Base-by-base conservation (phyloP, 2,113 vertebrate genomes). In the Plecturocebus donacophilus region DNA sequence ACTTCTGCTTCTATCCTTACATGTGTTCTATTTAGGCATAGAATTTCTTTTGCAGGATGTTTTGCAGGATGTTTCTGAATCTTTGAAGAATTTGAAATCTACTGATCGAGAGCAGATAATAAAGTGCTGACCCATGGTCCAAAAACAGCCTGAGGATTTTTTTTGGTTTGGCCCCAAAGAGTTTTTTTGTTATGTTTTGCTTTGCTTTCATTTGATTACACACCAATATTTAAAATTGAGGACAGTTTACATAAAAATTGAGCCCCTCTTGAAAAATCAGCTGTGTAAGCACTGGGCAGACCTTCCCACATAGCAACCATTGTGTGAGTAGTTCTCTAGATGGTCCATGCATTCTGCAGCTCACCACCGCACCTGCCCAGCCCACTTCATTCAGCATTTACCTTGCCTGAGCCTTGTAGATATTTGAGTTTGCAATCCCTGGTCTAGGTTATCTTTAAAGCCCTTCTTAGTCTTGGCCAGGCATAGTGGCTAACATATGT, bases 141-240 rank as follows among this genome's bases (percentile, higher is more conserved):
- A 40, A 86, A 97, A 2, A 6, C 27, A 87, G 6, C 35, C 47
- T 81, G 23, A 5, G 80, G 47, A 32, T 52, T n/a, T 75, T 32
- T 75, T 32, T n/a, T 49, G n/a, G 45, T 91, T 90, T 68, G 13
- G 32, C 16, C 32, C 40, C n/a, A 66, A 85, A 9, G n/a, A 40
- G 4, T 71, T 91, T 52, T 52, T 52, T 76, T 14, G 14, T 77
- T 81, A 32, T 94, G 21, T 82, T 92, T 70, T 49, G 25, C 12
- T 91, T 87, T 84, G 58, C 21, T 91, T 89, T 68, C 45, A 86
- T 79, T 94, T 97, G 49, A 80, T 40, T 93, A 75, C 1, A 96
- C 35, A 86, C 17, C 19, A 75, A 88, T 45, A 87, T 86, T 96
- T 73, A 83, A 87, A 88, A 54, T 25, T 47, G 47, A 68, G 47